Evolutionary conservation across 2,797 vertebrate genomes (phyloP).

Genomic region (Takifugu rubripes): DNA sequence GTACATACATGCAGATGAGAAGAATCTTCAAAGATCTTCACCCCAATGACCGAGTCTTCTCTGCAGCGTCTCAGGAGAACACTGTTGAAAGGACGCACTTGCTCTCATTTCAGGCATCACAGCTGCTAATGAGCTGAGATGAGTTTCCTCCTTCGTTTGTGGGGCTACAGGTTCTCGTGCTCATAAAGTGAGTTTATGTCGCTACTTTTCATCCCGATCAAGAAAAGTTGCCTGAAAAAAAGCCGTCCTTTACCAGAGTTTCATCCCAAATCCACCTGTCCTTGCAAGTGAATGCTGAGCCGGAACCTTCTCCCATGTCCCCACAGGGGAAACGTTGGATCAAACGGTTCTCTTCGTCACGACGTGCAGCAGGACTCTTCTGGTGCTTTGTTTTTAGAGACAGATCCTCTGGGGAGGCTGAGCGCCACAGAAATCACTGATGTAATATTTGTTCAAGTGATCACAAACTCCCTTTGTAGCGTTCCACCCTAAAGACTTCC

Average conservation of each 20-base stretch:
- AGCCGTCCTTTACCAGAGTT: neutral
- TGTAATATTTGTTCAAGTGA: constrained; percentile 28
- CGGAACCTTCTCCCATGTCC: constrained; percentile 13
- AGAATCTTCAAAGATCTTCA: too few relatives aligned
- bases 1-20: too few relatives aligned
- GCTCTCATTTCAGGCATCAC: too few relatives aligned
- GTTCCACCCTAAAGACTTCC: constrained; percentile 7
- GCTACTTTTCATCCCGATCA: too few relatives aligned
- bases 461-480: constrained; percentile 6
- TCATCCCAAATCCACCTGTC: constrained; percentile 8
- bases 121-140: too few relatives aligned
- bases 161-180: too few relatives aligned
- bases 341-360: constrained; percentile 22
- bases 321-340: constrained; percentile 5
- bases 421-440: constrained; percentile 13
- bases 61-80: too few relatives aligned
- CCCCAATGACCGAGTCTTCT: too few relatives aligned
- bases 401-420: constrained; percentile 29
- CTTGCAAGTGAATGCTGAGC: constrained; percentile 3
- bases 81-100: too few relatives aligned
- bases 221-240: too few relatives aligned
- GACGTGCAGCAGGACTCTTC: constrained; percentile 3
- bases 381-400: constrained; percentile 19
- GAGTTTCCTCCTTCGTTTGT: too few relatives aligned
- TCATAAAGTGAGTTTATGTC: too few relatives aligned